Evolutionary conservation across 2,888 invertebrate species (phyloP).

Genomic region (Abscondita cerata): DNA sequence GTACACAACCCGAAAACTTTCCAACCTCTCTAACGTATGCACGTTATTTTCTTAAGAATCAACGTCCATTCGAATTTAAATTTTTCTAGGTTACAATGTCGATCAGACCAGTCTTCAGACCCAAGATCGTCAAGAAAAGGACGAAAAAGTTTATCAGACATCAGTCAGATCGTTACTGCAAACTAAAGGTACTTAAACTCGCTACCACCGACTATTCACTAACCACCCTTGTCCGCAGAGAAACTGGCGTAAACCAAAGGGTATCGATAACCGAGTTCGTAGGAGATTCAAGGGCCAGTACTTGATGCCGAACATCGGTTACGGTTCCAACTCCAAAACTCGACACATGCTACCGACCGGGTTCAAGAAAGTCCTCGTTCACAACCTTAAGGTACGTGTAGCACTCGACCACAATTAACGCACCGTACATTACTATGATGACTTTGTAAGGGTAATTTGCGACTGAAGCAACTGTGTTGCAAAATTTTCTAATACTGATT

Average conservation of each 20-base stretch:
- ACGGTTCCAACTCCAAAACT: constrained; percentile 93
- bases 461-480: constrained; percentile 55
- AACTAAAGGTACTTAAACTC: constrained; percentile 81
- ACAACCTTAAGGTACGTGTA: constrained; percentile 77
- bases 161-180: constrained; percentile 97
- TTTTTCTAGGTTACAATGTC: constrained; percentile 68
- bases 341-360: constrained; percentile 98
- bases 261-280: constrained; percentile 99
- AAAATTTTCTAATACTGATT: constrained; percentile 43
- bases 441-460: constrained; percentile 57
- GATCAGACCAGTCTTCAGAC: constrained; percentile 88
- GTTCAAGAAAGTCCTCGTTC: constrained; percentile 93
- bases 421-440: neutral
- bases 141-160: constrained; percentile 98
- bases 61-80: too few relatives aligned
- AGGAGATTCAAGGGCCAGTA: constrained; percentile 99
- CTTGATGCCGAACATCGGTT: constrained; percentile 99
- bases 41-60: too few relatives aligned
- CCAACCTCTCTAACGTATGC: too few relatives aligned
- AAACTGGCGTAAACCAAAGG: constrained; percentile 99
- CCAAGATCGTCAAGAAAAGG: constrained; percentile 94
- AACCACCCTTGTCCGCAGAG: constrained; percentile 63
- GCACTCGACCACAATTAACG: too few relatives aligned
- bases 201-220: neutral
- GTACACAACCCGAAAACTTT: too few relatives aligned